A percentile compares a stretch with the other conserved stretches of the same genome.
These are phyloP conservation scores for Notiomystis cincta DNA, from an alignment of 2,113 vertebrate species.

Conservation along the genomic window DNA sequence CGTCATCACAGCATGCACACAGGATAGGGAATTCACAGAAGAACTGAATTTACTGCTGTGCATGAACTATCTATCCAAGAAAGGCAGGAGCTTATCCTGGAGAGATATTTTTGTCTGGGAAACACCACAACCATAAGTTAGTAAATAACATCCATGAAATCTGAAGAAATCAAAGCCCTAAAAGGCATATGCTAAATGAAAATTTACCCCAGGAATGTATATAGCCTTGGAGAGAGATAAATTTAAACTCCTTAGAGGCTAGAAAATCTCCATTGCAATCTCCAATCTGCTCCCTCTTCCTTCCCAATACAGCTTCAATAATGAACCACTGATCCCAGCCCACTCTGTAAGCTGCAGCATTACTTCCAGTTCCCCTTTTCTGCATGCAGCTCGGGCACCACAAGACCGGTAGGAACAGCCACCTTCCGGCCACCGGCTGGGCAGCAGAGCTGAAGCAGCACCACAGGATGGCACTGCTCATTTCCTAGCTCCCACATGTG, in stretches of 20 bases:
- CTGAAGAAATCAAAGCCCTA: background rate
- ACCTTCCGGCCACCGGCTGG: rapidly evolving
- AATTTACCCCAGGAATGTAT: background rate
- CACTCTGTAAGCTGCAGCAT: background rate
- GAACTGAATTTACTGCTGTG: background rate
- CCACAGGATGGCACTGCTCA: background rate
- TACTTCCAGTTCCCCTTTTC: background rate
- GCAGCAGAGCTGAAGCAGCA: background rate
- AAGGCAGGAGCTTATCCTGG: background rate
- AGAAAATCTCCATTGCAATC: background rate
- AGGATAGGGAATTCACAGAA: background rate
- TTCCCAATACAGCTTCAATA: background rate
- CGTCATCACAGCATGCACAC: rapidly evolving
- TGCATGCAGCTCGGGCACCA: rapidly evolving
- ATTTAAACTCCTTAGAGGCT: background rate
- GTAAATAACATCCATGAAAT: background rate
- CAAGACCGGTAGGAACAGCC: background rate
- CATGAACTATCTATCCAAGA: background rate
- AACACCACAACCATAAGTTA: background rate
- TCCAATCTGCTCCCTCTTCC: background rate
- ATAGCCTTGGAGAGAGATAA: background rate
- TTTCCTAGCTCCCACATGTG: background rate
- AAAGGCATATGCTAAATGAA: background rate
- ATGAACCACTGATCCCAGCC: background rate
- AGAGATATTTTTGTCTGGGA: background rate